Evolutionary conservation across 2,797 vertebrate genomes (phyloP).

Genomic region (Taenioides sp.): DNA sequence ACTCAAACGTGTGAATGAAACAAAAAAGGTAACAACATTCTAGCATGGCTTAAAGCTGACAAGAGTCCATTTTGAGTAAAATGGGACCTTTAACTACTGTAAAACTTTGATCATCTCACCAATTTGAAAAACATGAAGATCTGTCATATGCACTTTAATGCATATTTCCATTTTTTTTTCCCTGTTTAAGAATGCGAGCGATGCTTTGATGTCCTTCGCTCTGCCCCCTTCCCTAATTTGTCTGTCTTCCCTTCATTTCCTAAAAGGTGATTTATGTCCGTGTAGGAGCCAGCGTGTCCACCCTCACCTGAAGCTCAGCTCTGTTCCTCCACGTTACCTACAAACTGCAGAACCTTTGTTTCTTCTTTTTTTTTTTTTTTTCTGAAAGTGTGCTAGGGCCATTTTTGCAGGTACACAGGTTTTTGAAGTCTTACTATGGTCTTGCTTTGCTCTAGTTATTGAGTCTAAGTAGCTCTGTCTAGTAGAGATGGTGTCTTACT

Average conservation of each 20-base stretch:
- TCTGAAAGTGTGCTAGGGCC: not conserved
- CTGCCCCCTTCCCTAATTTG: slow-evolving; percentile 21
- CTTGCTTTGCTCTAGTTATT: not conserved
- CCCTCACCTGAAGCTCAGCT: slow-evolving; percentile 21
- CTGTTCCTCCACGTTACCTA: not conserved
- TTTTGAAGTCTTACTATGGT: not conserved
- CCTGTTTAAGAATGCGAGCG: slow-evolving; percentile 60
- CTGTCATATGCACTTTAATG: not conserved
- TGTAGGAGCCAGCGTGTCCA: slow-evolving; percentile 43
- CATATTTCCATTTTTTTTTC: slow-evolving; percentile 22
- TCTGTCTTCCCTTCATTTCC: slow-evolving; percentile 46
- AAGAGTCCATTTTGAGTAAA: too few species aligned
- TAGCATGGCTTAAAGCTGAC: too few species aligned
- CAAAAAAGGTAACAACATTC: too few species aligned
- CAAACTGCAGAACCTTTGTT: not conserved
- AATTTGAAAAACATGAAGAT: too few species aligned
- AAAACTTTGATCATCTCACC: too few species aligned
- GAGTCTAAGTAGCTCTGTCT: not conserved
- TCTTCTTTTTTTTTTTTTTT: slow-evolving; percentile 22
- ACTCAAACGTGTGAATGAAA: too few species aligned
- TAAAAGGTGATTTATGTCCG: slow-evolving; percentile 66
- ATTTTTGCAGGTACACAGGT: not conserved
- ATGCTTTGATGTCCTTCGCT: slow-evolving; percentile 66
- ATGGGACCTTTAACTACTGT: too few species aligned
- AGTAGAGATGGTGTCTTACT: too few species aligned